Percentiles rank a stretch among this genome's conserved stretches.
These are phyloP conservation scores for Pteronura brasiliensis DNA, from an alignment of 2,113 vertebrate genomes.

Conservation along the genomic window DNA sequence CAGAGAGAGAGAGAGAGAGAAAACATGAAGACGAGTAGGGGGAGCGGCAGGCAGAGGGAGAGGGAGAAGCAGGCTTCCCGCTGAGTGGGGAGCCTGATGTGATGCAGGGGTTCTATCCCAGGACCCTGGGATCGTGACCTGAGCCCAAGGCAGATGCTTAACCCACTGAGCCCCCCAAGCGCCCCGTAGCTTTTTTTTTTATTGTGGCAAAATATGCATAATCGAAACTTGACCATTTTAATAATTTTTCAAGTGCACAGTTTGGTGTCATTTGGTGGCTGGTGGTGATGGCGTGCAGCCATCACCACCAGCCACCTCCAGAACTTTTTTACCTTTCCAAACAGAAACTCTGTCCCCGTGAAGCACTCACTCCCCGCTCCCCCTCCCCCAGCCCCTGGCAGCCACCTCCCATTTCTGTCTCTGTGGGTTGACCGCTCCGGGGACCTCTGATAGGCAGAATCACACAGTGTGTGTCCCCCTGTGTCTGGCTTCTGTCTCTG, in stretches of 20 bases:
- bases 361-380: too few species aligned
- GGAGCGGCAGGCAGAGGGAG: neutral
- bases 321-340: neutral
- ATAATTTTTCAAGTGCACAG: neutral
- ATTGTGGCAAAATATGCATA: neutral
- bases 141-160: neutral
- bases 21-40: neutral
- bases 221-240: neutral
- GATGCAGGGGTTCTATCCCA: neutral
- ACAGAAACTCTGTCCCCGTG: neutral
- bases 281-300: too few species aligned
- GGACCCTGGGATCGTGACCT: neutral
- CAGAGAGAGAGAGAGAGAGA: neutral
- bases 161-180: neutral
- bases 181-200: neutral
- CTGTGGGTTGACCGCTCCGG: rapidly evolving
- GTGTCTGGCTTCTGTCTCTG: conserved; percentile 41
- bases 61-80: neutral
- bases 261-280: neutral
- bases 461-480: neutral
- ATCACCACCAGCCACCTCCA: neutral
- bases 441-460: neutral
- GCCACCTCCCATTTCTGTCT: neutral
- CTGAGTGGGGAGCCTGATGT: too few species aligned
- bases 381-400: neutral